Conservation (phyloP, 2,888 invertebrate species). For the Eurois occulta region DNA sequence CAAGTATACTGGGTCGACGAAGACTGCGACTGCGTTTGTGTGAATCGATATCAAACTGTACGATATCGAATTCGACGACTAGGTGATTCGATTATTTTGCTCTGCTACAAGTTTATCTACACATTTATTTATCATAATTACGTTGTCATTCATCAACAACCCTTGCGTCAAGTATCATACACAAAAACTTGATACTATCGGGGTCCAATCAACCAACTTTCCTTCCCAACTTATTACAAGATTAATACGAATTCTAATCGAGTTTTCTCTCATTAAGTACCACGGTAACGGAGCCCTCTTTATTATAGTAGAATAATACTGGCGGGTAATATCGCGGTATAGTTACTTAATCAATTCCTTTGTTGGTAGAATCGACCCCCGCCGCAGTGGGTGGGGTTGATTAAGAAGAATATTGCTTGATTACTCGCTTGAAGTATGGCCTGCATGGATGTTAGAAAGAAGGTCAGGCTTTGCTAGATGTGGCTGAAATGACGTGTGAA, state of each 20-base stretch:
- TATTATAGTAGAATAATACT: constrained; percentile 89
- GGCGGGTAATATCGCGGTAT: constrained; percentile 89
- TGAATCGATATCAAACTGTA: neutral
- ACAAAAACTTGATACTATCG: constrained; percentile 67
- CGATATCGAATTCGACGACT: neutral
- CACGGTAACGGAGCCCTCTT: constrained; percentile 89
- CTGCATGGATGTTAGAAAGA: constrained; percentile 76
- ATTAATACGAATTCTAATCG: constrained; percentile 90
- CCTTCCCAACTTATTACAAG: constrained; percentile 84
- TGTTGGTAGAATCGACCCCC: constrained; percentile 89
- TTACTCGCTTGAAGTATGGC: constrained; percentile 88
- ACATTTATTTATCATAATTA: constrained; percentile 26
- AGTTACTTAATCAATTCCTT: constrained; percentile 91
- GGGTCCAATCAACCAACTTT: constrained; percentile 83
- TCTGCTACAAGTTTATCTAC: neutral
- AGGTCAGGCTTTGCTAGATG: constrained; percentile 68
- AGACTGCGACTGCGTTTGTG: too few relatives aligned
- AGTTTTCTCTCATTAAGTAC: constrained; percentile 90
- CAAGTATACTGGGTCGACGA: too few relatives aligned
- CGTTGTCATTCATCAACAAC: constrained; percentile 47
- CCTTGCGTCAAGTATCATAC: constrained; percentile 64
- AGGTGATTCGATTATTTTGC: neutral
- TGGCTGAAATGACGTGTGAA: constrained; percentile 35
- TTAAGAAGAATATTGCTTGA: constrained; percentile 91
- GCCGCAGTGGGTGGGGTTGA: constrained; percentile 88